Base-by-base conservation (phyloP, 2,113 vertebrate genomes). In the Melierax canorus region DNA sequence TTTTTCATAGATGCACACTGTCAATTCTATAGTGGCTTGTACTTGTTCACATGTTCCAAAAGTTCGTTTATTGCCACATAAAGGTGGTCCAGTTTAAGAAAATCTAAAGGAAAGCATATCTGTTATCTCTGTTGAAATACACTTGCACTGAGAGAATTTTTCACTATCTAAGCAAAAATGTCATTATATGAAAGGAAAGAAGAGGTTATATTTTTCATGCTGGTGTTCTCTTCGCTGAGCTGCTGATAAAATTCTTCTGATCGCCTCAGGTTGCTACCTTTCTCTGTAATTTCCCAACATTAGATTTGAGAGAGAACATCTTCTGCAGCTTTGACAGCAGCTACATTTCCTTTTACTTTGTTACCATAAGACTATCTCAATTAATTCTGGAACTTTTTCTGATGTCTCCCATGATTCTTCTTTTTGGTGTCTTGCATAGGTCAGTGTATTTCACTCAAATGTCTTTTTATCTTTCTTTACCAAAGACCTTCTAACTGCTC, bases 141-240 rank as follows among this genome's bases (percentile, higher is more conserved):
- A 48, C 23, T 90, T 91, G 12, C 43, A 72, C 12, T 48, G 80
- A 90, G 15, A 69, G 51, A 78, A 43, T 89, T 90, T 87, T 92
- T 88, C 66, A 80, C 58, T 46, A 32, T 50, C 32, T 48, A 73
- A 68, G 74, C 59, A 94, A 85, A 92, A 95, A 68, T 66, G 64
- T 73, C 66, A 94, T 81, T 88, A 66, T 58, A 91, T 68, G 29
- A 95, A 95, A 95, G 56, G 89, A 91, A 95, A 89, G 75, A 92
- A 73, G 59, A 74, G 56, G 84, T 90, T n/a, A 86, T 96, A 91
- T 24, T 97, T 95, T 62, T 95, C 73, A 68, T 93, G 86, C 63
- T 86, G 59, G 30, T 94, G 71, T 72, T 94, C 69, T 67, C 18
- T 82, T 88, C 39, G 46, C 43, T 45, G 63, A 77, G 51, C 17